phyloP scores from a whole-genome alignment of 2,888 invertebrate species.

The Drosophila dives region DNA sequence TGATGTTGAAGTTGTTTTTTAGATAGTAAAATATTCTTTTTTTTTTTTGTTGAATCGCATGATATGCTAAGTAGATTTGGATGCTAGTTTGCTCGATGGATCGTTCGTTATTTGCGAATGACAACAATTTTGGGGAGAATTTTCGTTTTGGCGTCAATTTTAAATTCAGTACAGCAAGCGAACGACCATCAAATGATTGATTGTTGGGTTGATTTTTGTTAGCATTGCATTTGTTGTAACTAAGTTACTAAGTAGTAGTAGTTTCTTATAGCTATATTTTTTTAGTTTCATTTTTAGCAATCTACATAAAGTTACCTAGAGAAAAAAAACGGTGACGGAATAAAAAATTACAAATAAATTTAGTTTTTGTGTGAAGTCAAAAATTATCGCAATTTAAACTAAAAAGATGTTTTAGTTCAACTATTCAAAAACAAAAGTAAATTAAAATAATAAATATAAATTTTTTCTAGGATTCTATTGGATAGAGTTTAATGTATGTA shows the following conservation, averaged over 20 bases:
- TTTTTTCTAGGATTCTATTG: slow-evolving; percentile 18
- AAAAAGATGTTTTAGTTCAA: slow-evolving; percentile 22
- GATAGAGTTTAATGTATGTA: slow-evolving; percentile 13
- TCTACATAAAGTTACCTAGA: slow-evolving; percentile 86
- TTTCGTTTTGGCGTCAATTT: slow-evolving; percentile 58
- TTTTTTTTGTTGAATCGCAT: slow-evolving; percentile 56
- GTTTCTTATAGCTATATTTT: slow-evolving; percentile 54
- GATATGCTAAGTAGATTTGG: slow-evolving; percentile 63
- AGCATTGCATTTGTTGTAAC: slow-evolving; percentile 63
- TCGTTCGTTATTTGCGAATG: slow-evolving; percentile 50
- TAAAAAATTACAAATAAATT: slow-evolving; percentile 61
- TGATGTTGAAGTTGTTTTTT: slow-evolving; percentile 63
- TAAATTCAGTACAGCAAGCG: slow-evolving; percentile 56
- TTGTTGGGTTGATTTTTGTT: slow-evolving; percentile 50
- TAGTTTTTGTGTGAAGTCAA: slow-evolving; percentile 42
- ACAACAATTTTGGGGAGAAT: slow-evolving; percentile 29
- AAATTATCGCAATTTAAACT: slow-evolving; percentile 42
- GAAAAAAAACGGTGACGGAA: slow-evolving; percentile 70
- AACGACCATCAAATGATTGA: slow-evolving; percentile 67
- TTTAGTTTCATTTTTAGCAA: slow-evolving; percentile 64
- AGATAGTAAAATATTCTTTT: slow-evolving; percentile 24
- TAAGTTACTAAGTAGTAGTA: slow-evolving; percentile 65
- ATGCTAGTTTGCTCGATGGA: slow-evolving; percentile 56
- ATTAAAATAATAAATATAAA: slow-evolving; percentile 21
- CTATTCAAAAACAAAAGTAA: slow-evolving; percentile 41